Base-by-base conservation (phyloP, 2,113 vertebrate genomes). In the Cochlearius cochlearius region DNA sequence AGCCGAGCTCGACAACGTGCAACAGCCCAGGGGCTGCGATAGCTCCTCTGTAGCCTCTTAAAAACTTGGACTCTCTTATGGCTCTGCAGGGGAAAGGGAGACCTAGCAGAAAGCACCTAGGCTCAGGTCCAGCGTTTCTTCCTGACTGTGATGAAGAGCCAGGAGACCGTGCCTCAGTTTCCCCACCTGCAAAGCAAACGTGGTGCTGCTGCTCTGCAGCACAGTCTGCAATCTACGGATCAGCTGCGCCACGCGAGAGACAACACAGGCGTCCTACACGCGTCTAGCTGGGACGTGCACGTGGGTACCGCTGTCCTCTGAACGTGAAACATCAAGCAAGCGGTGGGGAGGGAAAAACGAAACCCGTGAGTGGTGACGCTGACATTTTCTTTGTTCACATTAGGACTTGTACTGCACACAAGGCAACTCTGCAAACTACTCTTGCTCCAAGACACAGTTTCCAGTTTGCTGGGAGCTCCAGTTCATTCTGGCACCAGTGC, bases 1-100 rank as follows among this genome's bases (percentile, higher is more conserved):
- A 29, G 39, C 32, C 0, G 4, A n/a, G 14, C 50, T 32, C 1
- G 0, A 14, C 21, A 12, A 2, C 1, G 1, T 1, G 19, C 1
- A 41, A 21, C 49, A n/a, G 25, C 32, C 38, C 41, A 23, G 41
- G 21, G 56, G 45, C 20, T 62, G 63, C 27, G 20, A 19, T 0
- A 27, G 26, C 64, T 69, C 41, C 72, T 53, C 63, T 20, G 21
- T 2, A 36, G 38, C 53, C 76, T 45, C 85, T 5, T 39, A 16
- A 38, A 56, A 60, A 29, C 10, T 7, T 52, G 18, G 49, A 15
- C 17, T 45, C 27, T 18, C 7, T 3, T 3, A 2, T 1, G 12
- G 52, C 41, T 69, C 22, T 34, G 52, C 52, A 27, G 17, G 21
- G 25, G 22, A 30, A 36, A 45, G 43, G 9, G 8, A 43, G 29